These are phyloP conservation scores for Deroptyus accipitrinus DNA, from an alignment of 2,113 vertebrate genomes.

Conservation along the genomic window DNA sequence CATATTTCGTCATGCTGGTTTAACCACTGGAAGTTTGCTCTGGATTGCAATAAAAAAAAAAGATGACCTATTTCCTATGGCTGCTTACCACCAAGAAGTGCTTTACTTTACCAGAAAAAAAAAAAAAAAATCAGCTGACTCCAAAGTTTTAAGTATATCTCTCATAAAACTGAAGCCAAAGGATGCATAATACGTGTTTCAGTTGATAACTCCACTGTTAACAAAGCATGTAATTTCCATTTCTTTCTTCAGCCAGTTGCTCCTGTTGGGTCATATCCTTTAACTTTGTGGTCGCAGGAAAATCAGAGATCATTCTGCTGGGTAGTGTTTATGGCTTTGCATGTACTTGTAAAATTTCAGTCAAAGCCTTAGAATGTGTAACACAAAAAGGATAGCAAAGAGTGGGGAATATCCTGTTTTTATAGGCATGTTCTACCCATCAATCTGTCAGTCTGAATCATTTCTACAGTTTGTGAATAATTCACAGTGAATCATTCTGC, in stretches of 20 bases:
- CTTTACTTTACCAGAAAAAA: neutral
- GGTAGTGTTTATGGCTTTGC: neutral
- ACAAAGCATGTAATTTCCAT: neutral
- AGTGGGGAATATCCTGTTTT: conserved; percentile 23
- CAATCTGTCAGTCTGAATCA: conserved; percentile 44
- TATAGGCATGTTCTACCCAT: conserved; percentile 15
- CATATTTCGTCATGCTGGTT: neutral
- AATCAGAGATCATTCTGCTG: neutral
- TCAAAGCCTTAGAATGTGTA: neutral
- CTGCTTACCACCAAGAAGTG: neutral
- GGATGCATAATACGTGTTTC: neutral
- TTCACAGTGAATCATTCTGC: conserved; percentile 14
- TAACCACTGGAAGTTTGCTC: neutral
- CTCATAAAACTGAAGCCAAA: neutral
- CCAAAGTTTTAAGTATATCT: neutral
- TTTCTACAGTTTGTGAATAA: conserved; percentile 44
- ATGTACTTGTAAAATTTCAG: neutral
- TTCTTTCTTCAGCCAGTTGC: neutral
- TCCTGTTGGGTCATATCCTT: neutral
- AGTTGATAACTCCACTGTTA: neutral
- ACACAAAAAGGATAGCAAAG: conserved; percentile 13
- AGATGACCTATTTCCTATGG: neutral
- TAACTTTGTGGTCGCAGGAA: neutral
- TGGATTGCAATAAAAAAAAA: neutral
- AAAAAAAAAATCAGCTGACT: neutral